These are phyloP conservation scores for Halcyon leucocephala DNA, from an alignment of 2,797 vertebrate genomes.

Conservation along the genomic window DNA sequence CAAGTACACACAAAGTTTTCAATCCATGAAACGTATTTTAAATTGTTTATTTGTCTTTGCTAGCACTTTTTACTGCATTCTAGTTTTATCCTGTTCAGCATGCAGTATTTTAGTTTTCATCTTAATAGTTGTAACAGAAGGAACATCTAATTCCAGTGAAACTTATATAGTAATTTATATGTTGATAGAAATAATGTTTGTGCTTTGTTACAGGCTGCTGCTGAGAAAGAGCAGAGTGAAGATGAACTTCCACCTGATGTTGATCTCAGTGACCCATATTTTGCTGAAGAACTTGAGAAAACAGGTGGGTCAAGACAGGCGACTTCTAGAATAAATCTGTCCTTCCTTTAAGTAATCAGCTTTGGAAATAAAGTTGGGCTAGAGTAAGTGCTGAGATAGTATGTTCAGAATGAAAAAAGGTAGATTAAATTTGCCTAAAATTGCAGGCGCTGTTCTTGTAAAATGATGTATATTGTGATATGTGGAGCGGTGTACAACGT, in stretches of 20 bases:
- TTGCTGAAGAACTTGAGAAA: constrained; percentile 85
- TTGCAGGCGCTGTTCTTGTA: background rate
- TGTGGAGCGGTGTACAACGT: background rate
- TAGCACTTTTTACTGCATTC: background rate
- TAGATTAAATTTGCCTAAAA: background rate
- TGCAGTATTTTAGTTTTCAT: background rate
- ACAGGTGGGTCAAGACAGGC: constrained; percentile 75
- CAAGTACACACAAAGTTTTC: background rate
- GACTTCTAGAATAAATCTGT: background rate
- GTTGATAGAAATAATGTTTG: background rate
- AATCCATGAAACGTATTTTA: background rate
- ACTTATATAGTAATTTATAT: background rate
- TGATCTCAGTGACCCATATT: constrained; percentile 90
- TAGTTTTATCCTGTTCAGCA: background rate
- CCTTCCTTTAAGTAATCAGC: background rate
- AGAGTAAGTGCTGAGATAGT: background rate
- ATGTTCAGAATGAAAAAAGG: background rate
- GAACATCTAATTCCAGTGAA: background rate
- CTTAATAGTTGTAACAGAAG: background rate
- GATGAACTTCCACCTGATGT: constrained; percentile 90
- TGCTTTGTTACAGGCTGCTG: constrained; percentile 62
- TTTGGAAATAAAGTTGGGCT: background rate
- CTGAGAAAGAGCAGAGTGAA: constrained; percentile 79
- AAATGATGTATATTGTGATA: background rate
- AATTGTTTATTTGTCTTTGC: background rate